Conservation (phyloP, 2,888 invertebrate genomes). For the Drosophila rellima region DNA sequence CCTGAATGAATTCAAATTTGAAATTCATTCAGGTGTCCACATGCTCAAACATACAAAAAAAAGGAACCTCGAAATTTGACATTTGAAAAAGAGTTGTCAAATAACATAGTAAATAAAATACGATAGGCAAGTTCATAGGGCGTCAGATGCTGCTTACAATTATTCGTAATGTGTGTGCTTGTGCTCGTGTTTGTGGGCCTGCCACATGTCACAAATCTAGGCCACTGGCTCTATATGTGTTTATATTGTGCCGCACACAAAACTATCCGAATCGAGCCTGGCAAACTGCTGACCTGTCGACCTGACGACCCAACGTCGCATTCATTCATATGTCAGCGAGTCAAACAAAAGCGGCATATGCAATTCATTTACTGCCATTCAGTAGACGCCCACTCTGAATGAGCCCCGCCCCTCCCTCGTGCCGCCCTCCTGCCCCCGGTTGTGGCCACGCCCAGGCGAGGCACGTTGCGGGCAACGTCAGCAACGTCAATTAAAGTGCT, state of each 20-base stretch:
- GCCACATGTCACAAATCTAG: conserved; percentile 39
- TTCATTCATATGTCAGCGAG: conserved; percentile 66
- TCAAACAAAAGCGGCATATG: conserved; percentile 74
- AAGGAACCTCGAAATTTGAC: conserved; percentile 15
- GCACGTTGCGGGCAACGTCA: conserved; percentile 31
- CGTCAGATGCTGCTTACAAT: conserved; percentile 21
- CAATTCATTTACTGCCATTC: conserved; percentile 77
- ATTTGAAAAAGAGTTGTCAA: conserved; percentile 23
- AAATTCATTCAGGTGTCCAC: conserved; percentile 27
- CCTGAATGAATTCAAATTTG: conserved; percentile 19
- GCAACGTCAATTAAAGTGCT: conserved; percentile 77
- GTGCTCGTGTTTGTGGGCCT: not conserved
- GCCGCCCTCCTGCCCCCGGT: not conserved
- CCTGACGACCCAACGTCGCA: conserved; percentile 26
- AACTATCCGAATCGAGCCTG: conserved; percentile 9
- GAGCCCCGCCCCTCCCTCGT: not conserved
- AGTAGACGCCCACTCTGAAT: conserved; percentile 40
- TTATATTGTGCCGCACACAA: conserved; percentile 8
- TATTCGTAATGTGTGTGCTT: conserved; percentile 1
- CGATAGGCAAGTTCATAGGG: conserved; percentile 31
- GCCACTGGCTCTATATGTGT: conserved; percentile 36
- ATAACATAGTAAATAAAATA: conserved; percentile 38
- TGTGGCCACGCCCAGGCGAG: conserved; percentile 12
- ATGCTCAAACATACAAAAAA: conserved; percentile 2
- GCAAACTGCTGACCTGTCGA: conserved; percentile 39